A percentile compares a stretch with the other conserved stretches of the same genome.
Conservation (phyloP, 2,888 invertebrate species). For the Tinea semifulvella region DNA sequence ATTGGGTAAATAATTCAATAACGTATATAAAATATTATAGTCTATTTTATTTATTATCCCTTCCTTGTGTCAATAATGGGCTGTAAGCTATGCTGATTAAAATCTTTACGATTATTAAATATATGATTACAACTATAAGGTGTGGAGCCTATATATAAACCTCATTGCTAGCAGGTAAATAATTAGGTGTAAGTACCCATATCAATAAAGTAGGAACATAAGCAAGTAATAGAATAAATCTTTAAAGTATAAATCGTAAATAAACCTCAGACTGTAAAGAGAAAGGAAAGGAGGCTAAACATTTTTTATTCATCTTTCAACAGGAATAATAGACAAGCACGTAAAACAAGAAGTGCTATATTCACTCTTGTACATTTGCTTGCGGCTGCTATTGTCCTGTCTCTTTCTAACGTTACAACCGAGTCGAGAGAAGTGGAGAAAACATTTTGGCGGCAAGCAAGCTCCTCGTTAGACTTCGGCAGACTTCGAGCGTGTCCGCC, state of each 20-base stretch:
- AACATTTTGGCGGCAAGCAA: constrained; percentile 12
- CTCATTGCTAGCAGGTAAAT: too few relatives aligned
- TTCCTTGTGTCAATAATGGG: too few relatives aligned
- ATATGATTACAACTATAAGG: too few relatives aligned
- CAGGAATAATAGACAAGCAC: constrained; percentile 7
- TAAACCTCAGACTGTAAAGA: constrained; percentile 7
- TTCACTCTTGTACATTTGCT: constrained; percentile 2
- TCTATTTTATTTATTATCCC: too few relatives aligned
- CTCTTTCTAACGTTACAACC: constrained; percentile 6
- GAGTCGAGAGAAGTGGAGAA: not conserved
- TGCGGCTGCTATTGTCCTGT: not conserved
- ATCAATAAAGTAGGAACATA: constrained; percentile 5
- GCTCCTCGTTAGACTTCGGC: constrained; percentile 2
- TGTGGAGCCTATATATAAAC: too few relatives aligned
- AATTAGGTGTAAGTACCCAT: too few relatives aligned
- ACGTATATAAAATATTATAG: too few relatives aligned
- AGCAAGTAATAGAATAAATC: not conserved
- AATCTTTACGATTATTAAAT: too few relatives aligned
- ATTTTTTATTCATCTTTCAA: constrained; percentile 5
- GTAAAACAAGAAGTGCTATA: not conserved
- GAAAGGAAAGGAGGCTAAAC: constrained; percentile 7
- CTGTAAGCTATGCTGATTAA: too few relatives aligned
- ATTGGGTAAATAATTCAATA: too few relatives aligned
- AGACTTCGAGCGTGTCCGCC: not conserved
- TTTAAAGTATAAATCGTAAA: constrained; percentile 3